Evolutionary conservation across 2,888 invertebrate genomes (phyloP).

Genomic region (Stomorhina lunata): DNA sequence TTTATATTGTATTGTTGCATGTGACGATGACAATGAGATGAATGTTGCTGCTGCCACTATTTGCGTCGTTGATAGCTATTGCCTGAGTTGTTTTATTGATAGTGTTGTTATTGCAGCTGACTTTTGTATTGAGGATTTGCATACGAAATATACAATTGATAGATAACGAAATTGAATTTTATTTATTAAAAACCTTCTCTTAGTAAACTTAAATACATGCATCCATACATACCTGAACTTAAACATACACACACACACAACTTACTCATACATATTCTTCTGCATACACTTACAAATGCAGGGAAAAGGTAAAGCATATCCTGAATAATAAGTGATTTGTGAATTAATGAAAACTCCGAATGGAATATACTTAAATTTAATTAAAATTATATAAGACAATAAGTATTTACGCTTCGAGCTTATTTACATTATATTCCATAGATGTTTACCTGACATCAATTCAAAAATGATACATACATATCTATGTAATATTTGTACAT

Average conservation of each 20-base stretch:
- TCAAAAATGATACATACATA: not conserved
- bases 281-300: not conserved
- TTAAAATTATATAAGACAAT: constrained; percentile 22
- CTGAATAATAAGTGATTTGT: constrained; percentile 57
- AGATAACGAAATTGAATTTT: constrained; percentile 73
- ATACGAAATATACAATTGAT: constrained; percentile 64
- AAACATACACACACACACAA: not conserved
- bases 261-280: not conserved
- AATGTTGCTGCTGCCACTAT: constrained; percentile 10
- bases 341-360: constrained; percentile 48
- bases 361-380: constrained; percentile 30
- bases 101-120: constrained; percentile 70
- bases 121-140: constrained; percentile 77
- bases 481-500: too few relatives aligned
- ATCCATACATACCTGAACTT: too few relatives aligned
- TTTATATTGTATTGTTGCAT: constrained; percentile 2
- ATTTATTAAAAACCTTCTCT: constrained; percentile 72
- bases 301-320: constrained; percentile 28
- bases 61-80: constrained; percentile 38
- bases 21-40: not conserved
- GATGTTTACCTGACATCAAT: not conserved
- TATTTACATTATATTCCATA: not conserved
- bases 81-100: constrained; percentile 61
- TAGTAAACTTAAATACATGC: constrained; percentile 46
- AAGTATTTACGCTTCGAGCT: not conserved